Evolutionary conservation across 2,888 invertebrate genomes (phyloP).

Genomic region (Brassicogethes aeneus): DNA sequence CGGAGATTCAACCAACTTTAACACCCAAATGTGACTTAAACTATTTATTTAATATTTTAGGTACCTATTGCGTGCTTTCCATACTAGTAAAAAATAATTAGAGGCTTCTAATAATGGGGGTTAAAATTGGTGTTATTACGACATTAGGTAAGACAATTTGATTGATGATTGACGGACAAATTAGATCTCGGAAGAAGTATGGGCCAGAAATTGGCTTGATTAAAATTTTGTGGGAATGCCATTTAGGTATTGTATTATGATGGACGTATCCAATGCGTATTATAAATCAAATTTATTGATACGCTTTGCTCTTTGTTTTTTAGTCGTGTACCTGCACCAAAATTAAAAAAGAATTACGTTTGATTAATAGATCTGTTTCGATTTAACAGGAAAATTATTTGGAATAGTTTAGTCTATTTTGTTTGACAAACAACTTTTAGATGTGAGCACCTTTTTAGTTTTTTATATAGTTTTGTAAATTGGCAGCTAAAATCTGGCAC

Average conservation of each 20-base stretch:
- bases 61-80: neutral
- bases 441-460: too few relatives aligned
- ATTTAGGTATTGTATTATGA: neutral
- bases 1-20: too few relatives aligned
- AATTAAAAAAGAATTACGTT: neutral
- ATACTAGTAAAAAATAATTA: neutral
- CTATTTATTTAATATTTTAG: too few relatives aligned
- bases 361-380: neutral
- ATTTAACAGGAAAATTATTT: neutral
- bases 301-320: neutral
- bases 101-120: neutral
- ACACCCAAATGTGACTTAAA: too few relatives aligned
- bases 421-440: too few relatives aligned
- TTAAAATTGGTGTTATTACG: neutral
- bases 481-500: too few relatives aligned
- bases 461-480: too few relatives aligned
- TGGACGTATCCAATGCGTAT: neutral
- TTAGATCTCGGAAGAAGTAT: neutral
- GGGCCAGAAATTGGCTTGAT: constrained; percentile 1
- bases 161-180: neutral
- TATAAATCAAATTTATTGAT: neutral
- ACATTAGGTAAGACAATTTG: neutral
- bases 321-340: neutral
- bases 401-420: neutral
- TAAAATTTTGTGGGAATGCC: neutral